These are phyloP conservation scores for Lagopus muta DNA, from an alignment of 2,113 vertebrate species.

Conservation along the genomic window DNA sequence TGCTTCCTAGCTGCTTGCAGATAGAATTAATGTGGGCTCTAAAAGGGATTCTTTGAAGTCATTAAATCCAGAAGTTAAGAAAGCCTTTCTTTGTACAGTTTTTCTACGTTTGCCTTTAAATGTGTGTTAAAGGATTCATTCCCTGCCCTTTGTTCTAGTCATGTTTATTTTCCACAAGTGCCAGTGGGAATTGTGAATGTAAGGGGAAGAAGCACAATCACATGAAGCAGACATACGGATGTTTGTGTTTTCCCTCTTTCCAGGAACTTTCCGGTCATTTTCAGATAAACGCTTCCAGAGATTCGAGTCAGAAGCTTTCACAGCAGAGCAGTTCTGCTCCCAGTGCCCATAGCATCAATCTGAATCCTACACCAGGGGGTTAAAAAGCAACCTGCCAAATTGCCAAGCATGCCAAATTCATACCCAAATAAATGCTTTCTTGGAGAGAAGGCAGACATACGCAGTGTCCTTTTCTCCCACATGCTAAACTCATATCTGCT, in stretches of 20 bases:
- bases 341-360: accelerated
- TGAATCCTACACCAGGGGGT: accelerated
- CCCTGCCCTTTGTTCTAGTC: background rate
- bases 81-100: background rate
- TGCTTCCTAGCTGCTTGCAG: background rate
- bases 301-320: background rate
- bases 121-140: background rate
- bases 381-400: background rate
- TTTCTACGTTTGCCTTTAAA: background rate
- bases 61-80: background rate
- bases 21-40: background rate
- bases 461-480: background rate
- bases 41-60: background rate
- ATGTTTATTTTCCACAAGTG: background rate
- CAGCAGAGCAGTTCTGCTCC: background rate
- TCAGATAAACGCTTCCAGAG: background rate
- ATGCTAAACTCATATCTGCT: accelerated
- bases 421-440: accelerated
- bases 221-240: background rate
- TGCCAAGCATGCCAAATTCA: too few species aligned
- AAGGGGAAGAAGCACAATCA: background rate
- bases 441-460: background rate
- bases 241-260: background rate
- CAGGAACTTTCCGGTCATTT: background rate
- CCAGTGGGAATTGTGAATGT: background rate